Conservation (phyloP, 1,140 invertebrate genomes). For the Penaeus vannamei region DNA sequence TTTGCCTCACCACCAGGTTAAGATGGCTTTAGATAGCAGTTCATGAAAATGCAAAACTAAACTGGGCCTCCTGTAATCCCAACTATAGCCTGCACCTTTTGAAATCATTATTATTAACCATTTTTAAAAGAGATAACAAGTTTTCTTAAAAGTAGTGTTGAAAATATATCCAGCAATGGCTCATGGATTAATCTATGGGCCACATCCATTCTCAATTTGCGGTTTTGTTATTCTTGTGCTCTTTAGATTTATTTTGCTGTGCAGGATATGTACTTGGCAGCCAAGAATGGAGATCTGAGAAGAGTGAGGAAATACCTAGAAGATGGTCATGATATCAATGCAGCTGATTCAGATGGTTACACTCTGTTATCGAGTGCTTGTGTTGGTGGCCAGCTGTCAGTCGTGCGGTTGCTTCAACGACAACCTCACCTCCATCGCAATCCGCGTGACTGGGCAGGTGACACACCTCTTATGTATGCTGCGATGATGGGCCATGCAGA, state of each 20-base stretch:
- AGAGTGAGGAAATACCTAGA: constrained; percentile 32
- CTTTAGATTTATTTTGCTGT: not conserved
- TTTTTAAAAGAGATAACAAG: too few species aligned
- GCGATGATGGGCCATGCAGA: constrained; percentile 49
- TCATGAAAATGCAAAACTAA: too few species aligned
- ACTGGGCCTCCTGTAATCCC: too few species aligned
- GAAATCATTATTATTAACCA: too few species aligned
- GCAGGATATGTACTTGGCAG: constrained; percentile 49
- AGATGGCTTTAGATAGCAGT: too few species aligned
- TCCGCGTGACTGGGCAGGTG: constrained; percentile 36
- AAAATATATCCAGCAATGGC: too few species aligned
- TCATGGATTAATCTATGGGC: too few species aligned
- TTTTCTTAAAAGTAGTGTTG: too few species aligned
- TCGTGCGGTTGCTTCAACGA: constrained; percentile 46
- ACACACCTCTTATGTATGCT: constrained; percentile 54
- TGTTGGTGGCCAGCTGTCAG: constrained; percentile 23
- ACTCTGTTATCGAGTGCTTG: constrained; percentile 47
- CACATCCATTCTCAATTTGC: too few species aligned
- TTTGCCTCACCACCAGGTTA: too few species aligned
- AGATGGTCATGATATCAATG: constrained; percentile 45
- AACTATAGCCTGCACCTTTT: too few species aligned
- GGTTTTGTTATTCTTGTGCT: too few species aligned
- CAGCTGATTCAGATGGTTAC: constrained; percentile 44
- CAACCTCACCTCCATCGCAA: constrained; percentile 47
- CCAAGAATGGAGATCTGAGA: constrained; percentile 47